Percentiles rank a stretch among this genome's conserved stretches.
Evolutionary conservation across 2,113 vertebrate species (phyloP).

Genomic region (Nerophis ophidion): DNA sequence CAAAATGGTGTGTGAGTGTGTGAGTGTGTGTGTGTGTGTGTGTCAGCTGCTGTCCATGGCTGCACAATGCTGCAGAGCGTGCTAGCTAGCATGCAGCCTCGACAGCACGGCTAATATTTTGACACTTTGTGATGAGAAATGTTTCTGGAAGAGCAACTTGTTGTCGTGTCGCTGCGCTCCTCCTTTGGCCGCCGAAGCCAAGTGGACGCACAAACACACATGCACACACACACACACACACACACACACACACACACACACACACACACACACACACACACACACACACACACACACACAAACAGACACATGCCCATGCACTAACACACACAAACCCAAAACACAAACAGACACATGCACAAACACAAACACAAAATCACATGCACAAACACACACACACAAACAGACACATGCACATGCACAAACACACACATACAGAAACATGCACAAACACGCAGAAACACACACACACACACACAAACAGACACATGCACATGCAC

Average conservation of each 20-base stretch:
- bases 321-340: slow-evolving; percentile 4
- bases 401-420: slow-evolving; percentile 24
- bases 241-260: background rate
- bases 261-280: background rate
- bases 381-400: slow-evolving; percentile 32
- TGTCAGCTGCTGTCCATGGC: background rate
- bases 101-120: background rate
- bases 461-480: background rate
- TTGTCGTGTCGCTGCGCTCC: too few species aligned
- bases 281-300: background rate
- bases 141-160: background rate
- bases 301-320: too few species aligned
- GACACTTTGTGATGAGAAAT: background rate
- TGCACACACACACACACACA: background rate
- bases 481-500: too few species aligned
- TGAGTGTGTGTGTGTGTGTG: background rate
- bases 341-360: slow-evolving; percentile 17
- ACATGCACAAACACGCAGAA: background rate
- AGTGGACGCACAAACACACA: background rate
- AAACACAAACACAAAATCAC: slow-evolving; percentile 28
- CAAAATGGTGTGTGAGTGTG: background rate
- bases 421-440: slow-evolving; percentile 1
- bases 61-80: background rate
- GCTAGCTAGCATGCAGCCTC: background rate
- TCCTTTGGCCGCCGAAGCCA: too few species aligned